Evolutionary conservation across 2,113 vertebrate species (phyloP).

Genomic region (Indri indri): DNA sequence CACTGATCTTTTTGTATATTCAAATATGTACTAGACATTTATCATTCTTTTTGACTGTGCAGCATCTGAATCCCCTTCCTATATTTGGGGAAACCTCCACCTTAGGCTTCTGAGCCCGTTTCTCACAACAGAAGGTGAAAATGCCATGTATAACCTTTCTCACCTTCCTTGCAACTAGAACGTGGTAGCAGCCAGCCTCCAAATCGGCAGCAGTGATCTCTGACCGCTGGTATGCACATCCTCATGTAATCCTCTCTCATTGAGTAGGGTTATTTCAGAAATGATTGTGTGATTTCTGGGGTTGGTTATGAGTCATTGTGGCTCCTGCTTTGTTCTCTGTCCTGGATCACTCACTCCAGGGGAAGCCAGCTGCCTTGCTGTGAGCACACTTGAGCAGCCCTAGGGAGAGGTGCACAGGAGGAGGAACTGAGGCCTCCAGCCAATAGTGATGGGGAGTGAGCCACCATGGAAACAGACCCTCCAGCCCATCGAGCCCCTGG

Average conservation of each 20-base stretch:
- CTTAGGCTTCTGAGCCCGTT: neutral
- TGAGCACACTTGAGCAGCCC: neutral
- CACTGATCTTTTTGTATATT: neutral
- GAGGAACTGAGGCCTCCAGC: neutral
- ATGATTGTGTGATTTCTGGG: neutral
- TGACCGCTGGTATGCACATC: neutral
- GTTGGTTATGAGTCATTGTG: neutral
- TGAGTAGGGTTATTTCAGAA: neutral
- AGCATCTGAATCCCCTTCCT: neutral
- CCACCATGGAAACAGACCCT: neutral
- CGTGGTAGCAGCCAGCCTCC: neutral
- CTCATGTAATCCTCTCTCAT: neutral
- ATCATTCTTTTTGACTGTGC: neutral
- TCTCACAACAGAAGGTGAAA: neutral
- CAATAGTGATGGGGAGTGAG: neutral
- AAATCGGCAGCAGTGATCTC: neutral
- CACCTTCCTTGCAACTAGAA: neutral
- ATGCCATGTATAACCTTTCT: neutral
- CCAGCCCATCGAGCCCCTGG: neutral
- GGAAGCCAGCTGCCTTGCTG: neutral
- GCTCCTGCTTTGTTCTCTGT: neutral
- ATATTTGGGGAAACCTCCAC: neutral
- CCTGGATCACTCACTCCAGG: neutral
- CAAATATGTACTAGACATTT: neutral
- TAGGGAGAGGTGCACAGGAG: fast-evolving